Conservation (phyloP, 1,140 invertebrate species). For the Bombus polaris region DNA sequence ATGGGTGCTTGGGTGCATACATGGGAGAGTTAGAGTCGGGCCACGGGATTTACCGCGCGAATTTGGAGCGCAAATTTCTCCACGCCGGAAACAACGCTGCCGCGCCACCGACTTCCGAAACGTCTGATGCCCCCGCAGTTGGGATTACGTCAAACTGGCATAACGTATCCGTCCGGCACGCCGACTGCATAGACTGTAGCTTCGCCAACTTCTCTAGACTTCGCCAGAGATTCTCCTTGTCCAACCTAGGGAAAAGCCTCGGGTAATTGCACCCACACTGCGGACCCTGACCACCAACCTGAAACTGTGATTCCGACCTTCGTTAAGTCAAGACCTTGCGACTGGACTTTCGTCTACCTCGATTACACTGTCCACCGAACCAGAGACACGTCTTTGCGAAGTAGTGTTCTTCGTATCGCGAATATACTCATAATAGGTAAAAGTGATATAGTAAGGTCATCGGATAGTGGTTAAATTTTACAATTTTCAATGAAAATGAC, state of each 20-base stretch:
- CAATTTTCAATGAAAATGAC: not conserved
- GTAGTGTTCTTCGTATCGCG: not conserved
- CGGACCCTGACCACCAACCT: not conserved
- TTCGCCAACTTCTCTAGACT: slow-evolving; percentile 67
- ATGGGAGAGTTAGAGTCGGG: slow-evolving; percentile 60
- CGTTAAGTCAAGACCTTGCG: slow-evolving; percentile 39
- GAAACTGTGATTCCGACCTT: slow-evolving; percentile 14
- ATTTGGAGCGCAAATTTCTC: slow-evolving; percentile 59
- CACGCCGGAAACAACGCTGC: slow-evolving; percentile 34
- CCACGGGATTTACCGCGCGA: slow-evolving; percentile 68
- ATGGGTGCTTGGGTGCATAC: slow-evolving; percentile 61
- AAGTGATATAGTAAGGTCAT: not conserved
- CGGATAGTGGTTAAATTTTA: not conserved
- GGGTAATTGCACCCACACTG: slow-evolving; percentile 68
- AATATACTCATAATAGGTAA: not conserved
- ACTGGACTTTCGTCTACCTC: not conserved
- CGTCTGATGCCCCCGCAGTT: slow-evolving; percentile 41
- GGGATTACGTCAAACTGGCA: slow-evolving; percentile 76
- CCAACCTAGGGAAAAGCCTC: slow-evolving; percentile 54
- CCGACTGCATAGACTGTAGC: slow-evolving; percentile 22
- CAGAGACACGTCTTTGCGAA: no score
- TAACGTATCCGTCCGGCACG: slow-evolving; percentile 62
- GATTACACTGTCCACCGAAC: not conserved
- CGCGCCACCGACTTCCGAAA: slow-evolving; percentile 25
- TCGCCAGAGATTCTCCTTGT: slow-evolving; percentile 69